phyloP scores from a whole-genome alignment of 2,113 vertebrate genomes.

The Regulus satrapa region DNA sequence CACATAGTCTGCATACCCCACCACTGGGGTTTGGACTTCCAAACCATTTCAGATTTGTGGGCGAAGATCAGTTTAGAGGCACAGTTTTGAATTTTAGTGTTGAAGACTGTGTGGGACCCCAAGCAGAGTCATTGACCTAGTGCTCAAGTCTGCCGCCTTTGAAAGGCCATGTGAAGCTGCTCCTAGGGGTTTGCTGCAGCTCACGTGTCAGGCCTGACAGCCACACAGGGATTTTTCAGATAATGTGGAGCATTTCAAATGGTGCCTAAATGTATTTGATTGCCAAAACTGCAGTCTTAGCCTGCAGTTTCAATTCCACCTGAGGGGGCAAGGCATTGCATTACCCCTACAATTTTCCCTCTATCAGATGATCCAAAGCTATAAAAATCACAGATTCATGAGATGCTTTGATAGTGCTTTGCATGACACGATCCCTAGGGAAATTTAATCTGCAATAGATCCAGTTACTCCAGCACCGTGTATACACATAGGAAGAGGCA shows the following conservation, averaged over 20 bases:
- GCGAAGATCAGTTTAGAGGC: not conserved
- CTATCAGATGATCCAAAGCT: not conserved
- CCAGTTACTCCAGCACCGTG: not conserved
- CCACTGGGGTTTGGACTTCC: not conserved
- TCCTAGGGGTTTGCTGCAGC: not conserved
- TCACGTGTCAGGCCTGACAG: not conserved
- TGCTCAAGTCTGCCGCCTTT: fast-evolving
- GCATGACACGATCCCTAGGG: not conserved
- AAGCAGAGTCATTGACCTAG: fast-evolving
- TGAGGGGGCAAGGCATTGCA: not conserved
- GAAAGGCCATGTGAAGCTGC: not conserved
- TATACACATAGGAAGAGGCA: not conserved
- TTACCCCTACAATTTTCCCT: not conserved
- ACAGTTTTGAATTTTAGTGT: too few relatives aligned
- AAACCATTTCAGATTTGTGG: not conserved
- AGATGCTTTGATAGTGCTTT: not conserved
- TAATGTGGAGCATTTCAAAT: not conserved
- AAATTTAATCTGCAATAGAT: not conserved
- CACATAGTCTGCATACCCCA: not conserved
- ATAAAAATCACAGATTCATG: not conserved
- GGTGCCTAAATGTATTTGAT: not conserved
- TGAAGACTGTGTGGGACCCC: not conserved
- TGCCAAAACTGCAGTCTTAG: not conserved
- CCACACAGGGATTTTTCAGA: not conserved
- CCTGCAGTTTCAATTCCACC: not conserved